phyloP scores from a whole-genome alignment of 2,797 vertebrate species.

The Rhadinocentrus ornatus region DNA sequence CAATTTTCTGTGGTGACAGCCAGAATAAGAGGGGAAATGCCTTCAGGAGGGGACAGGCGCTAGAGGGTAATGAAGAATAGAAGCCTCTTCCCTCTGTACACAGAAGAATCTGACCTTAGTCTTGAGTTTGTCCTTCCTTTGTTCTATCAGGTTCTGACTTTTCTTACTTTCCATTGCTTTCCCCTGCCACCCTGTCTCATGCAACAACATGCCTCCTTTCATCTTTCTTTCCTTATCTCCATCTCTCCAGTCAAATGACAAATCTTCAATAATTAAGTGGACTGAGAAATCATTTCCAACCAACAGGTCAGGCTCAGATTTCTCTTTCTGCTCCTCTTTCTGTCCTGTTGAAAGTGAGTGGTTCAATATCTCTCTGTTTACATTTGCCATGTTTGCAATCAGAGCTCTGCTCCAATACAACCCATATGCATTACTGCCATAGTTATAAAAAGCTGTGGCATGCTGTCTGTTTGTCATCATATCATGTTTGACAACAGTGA shows the following conservation, averaged over 20 bases:
- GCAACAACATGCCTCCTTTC: conserved; percentile 16
- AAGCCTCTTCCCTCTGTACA: conserved; percentile 38
- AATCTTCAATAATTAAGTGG: conserved; percentile 45
- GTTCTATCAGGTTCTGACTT: conserved; percentile 52
- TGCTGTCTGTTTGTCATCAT: conserved; percentile 30
- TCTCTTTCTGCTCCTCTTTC: conserved; percentile 18
- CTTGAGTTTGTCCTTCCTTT: conserved; percentile 59
- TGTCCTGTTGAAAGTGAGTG: conserved; percentile 17
- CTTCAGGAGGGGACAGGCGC: conserved; percentile 54
- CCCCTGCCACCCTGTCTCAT: conserved; percentile 30
- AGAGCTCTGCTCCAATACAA: conserved; percentile 35
- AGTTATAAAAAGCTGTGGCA: conserved; percentile 10
- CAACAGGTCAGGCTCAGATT: conserved; percentile 47
- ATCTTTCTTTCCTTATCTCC: conserved; percentile 13
- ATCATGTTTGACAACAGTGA: conserved; percentile 15
- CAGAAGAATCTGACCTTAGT: conserved; percentile 50
- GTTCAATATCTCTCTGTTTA: conserved; percentile 64
- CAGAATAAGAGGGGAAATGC: conserved; percentile 68
- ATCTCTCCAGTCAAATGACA: conserved; percentile 43
- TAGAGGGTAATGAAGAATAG: conserved; percentile 66
- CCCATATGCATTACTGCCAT: conserved; percentile 32
- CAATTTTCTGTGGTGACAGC: conserved; percentile 70
- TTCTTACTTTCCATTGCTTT: conserved; percentile 47
- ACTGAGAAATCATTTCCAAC: conserved; percentile 51
- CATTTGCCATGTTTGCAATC: conserved; percentile 45